phyloP scores from a whole-genome alignment of 2,888 invertebrate species.

The Drosophila rellima region DNA sequence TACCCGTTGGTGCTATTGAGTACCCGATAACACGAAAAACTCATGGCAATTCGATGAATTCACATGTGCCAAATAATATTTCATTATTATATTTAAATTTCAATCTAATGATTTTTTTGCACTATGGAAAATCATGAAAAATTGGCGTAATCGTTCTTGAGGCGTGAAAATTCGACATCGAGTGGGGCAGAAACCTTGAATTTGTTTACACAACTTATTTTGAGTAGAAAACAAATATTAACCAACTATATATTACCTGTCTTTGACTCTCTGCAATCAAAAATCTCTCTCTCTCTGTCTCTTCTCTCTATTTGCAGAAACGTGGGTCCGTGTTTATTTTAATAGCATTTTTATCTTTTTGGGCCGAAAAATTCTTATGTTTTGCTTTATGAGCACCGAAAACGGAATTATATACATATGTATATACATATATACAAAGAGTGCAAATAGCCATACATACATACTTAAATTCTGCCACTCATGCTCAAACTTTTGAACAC shows the following conservation, averaged over 20 bases:
- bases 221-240: slow-evolving; percentile 36
- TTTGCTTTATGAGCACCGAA: slow-evolving; percentile 20
- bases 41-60: not conserved
- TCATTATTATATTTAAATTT: not conserved
- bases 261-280: slow-evolving; percentile 6
- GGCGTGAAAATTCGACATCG: slow-evolving; percentile 23
- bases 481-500: too few relatives aligned
- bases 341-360: slow-evolving; percentile 41
- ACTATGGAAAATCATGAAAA: slow-evolving; percentile 17
- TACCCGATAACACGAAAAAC: slow-evolving; percentile 2
- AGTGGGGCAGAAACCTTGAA: slow-evolving; percentile 61
- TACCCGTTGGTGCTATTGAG: slow-evolving; percentile 2
- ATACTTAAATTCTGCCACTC: not conserved
- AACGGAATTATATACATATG: slow-evolving; percentile 7
- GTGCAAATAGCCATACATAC: not conserved
- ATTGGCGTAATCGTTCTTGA: slow-evolving; percentile 13
- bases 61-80: not conserved
- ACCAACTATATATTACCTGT: slow-evolving; percentile 20
- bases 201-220: slow-evolving; percentile 57
- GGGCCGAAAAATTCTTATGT: slow-evolving; percentile 11
- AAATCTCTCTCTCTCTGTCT: not conserved
- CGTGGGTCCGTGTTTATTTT: slow-evolving; percentile 44
- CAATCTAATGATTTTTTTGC: not conserved
- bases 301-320: slow-evolving; percentile 14
- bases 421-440: not conserved